Evolutionary conservation across 2,113 vertebrate genomes (phyloP).

Genomic region (Anthoscopus minutus): DNA sequence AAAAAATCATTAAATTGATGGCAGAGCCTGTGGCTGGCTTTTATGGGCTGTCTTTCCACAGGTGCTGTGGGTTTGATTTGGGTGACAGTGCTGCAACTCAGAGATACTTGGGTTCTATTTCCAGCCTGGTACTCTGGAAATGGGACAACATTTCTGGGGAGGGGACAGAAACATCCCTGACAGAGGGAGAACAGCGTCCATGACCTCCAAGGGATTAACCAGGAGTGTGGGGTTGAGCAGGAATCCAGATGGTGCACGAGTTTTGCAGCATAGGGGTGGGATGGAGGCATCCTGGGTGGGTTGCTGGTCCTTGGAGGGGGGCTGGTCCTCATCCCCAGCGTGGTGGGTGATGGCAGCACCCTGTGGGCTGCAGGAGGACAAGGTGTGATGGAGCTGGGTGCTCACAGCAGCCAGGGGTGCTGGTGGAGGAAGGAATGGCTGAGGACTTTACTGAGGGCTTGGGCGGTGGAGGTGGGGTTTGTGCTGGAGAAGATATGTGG

Average conservation of each 20-base stretch:
- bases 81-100: not conserved
- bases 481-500: not conserved
- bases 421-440: not conserved
- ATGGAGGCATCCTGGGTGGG: not conserved
- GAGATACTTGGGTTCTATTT: not conserved
- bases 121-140: not conserved
- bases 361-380: not conserved
- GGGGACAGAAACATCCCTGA: not conserved
- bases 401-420: not conserved
- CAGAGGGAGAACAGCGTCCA: not conserved
- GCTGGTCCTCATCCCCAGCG: rapidly evolving
- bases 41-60: not conserved
- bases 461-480: not conserved
- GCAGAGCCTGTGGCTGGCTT: not conserved
- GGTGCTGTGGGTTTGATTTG: not conserved
- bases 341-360: not conserved
- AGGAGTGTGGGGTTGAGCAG: not conserved
- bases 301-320: not conserved
- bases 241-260: not conserved
- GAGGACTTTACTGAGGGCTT: rapidly evolving
- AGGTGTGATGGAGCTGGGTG: not conserved
- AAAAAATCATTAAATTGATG: not conserved
- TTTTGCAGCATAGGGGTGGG: not conserved
- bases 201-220: not conserved
- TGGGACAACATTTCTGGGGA: not conserved